These are phyloP conservation scores for Acromyrmex charruanus DNA, from an alignment of 1,140 invertebrate genomes.

Conservation along the genomic window DNA sequence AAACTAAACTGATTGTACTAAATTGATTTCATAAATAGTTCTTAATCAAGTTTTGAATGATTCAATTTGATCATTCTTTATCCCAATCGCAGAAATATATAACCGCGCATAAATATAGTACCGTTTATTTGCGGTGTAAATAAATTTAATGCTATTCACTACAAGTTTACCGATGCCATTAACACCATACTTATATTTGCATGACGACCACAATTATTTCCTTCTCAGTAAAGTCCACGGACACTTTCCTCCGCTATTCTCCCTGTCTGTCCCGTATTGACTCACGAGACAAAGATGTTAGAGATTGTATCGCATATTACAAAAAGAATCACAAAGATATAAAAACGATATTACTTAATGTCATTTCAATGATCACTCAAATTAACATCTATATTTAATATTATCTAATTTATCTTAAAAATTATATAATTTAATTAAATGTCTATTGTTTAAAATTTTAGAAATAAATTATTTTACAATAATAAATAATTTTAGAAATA, in stretches of 20 bases:
- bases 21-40: neutral
- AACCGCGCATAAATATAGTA: neutral
- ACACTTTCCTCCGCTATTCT: neutral
- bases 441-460: too few species aligned
- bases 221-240: neutral
- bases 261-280: neutral
- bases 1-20: neutral
- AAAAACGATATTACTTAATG: conserved; percentile 31
- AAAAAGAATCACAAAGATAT: neutral
- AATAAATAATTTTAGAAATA: too few species aligned
- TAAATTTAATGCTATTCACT: conserved; percentile 25
- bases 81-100: neutral
- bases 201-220: neutral
- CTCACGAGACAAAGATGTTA: conserved; percentile 8
- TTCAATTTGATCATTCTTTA: neutral
- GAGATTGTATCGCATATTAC: neutral
- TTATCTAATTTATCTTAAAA: neutral
- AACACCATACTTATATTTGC: conserved; percentile 37
- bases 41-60: neutral
- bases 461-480: too few species aligned
- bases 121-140: neutral
- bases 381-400: conserved; percentile 1
- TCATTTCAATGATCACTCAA: neutral
- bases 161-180: conserved; percentile 48
- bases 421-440: conserved; percentile 4